Evolutionary conservation across 1,140 invertebrate species (phyloP).

Genomic region (Drosophila sproati): DNA sequence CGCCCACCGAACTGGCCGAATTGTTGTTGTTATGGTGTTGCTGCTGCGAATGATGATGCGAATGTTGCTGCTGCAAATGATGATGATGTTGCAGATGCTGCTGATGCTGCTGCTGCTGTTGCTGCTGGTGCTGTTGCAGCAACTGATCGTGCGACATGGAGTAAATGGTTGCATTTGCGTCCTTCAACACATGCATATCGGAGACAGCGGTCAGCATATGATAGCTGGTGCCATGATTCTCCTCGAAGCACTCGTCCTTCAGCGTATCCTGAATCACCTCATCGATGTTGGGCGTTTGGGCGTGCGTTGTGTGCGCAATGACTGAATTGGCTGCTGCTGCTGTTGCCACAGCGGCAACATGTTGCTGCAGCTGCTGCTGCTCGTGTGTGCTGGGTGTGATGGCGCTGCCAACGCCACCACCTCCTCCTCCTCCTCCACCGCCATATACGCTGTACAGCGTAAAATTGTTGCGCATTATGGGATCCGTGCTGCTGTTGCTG

Average conservation of each 20-base stretch:
- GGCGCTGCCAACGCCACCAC: conserved; percentile 18
- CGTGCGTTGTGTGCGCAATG: conserved; percentile 42
- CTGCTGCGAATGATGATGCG: conserved; percentile 42
- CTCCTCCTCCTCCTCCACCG: conserved; percentile 40
- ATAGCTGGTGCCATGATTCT: conserved; percentile 68
- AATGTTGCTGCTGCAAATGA: conserved; percentile 49
- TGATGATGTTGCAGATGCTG: conserved; percentile 48
- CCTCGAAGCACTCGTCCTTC: conserved; percentile 80
- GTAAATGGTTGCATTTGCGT: conserved; percentile 58
- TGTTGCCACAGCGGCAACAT: conserved; percentile 55
- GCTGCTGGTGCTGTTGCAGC: conserved; percentile 53
- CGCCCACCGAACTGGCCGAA: conserved; percentile 73
- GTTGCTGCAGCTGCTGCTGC: conserved; percentile 57
- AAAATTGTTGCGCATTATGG: conserved; percentile 80
- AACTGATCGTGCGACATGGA: conserved; percentile 53
- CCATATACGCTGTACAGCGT: conserved; percentile 70
- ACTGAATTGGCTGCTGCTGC: conserved; percentile 53
- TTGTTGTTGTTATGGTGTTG: conserved; percentile 68
- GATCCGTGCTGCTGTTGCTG: conserved; percentile 61
- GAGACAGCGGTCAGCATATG: conserved; percentile 72
- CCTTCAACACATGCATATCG: conserved; percentile 68
- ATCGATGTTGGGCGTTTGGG: conserved; percentile 68
- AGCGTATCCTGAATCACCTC: conserved; percentile 83
- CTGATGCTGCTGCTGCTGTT: conserved; percentile 49
- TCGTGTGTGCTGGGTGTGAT: conserved; percentile 35